Base-by-base conservation (phyloP, 1,140 invertebrate species). In the Nomia melanderi region DNA sequence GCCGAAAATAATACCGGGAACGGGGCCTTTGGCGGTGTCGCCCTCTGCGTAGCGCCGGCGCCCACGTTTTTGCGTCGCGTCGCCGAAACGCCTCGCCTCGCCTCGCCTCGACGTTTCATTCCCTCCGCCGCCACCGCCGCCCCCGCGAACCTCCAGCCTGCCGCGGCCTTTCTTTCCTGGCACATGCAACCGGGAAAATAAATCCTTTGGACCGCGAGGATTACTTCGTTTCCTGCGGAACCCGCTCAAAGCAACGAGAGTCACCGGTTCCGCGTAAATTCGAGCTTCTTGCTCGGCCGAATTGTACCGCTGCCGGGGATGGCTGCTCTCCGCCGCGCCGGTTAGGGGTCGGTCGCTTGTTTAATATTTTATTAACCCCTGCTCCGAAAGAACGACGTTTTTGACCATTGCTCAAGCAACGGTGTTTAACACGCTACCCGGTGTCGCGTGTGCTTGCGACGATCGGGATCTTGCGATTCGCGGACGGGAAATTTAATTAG, bases 41-140 rank as follows among this genome's bases (percentile, higher is more conserved):
- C 62, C 74, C 73, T 73, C 72, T 64, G 78, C 78, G 79, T 87
- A 88, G 84, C 88, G 87, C 88, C 86, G 86, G 87, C 88, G 88
- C 88, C 88, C 88, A 78, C 76, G 82, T 84, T 88, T 88, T 88
- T 88, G 86, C 41, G 78, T 81, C 82, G 82, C 83, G 82, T 83
- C 78, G 69, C 74, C 82, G 50, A 74, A 73, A 79, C 73, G 69
- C 56, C 29, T 73, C 50, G 8, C 33, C n/a, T n/a, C n/a, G n/a
- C n/a, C n/a, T 44, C 41, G 41, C 41, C 41, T 12, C 17, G 14
- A 44, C 20, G 33, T 8, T 36, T 36, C 20, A n/a, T 4, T 20
- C 47, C 65, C 36, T 23, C 20, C 20, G 50, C 2, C 36, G 36
- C 23, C 64, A 25, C 44, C 9, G n/a, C 44, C 47, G 4, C 65